Evolutionary conservation across 1,140 invertebrate genomes (phyloP).

Genomic region (Gryllus bimaculatus): DNA sequence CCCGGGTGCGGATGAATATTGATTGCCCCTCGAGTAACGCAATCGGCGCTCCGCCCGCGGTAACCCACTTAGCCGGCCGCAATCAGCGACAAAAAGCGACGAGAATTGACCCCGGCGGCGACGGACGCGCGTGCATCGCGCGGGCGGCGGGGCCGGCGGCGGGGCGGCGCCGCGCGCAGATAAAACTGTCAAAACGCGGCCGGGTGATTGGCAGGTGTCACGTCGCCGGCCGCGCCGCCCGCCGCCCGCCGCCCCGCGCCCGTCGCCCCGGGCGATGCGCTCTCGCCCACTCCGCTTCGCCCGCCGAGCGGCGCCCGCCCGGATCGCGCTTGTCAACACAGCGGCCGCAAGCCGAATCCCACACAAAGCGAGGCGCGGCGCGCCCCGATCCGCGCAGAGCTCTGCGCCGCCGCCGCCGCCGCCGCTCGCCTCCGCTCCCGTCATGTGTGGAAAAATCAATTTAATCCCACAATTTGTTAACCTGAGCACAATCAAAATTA

Average conservation of each 20-base stretch:
- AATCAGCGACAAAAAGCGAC: slow-evolving; percentile 3
- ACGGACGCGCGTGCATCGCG: neutral
- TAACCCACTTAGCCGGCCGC: neutral
- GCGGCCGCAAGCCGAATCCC: neutral
- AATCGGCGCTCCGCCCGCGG: neutral
- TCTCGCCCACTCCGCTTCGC: neutral
- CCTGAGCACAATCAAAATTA: slow-evolving; percentile 4
- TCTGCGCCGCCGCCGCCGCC: neutral
- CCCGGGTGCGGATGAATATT: neutral
- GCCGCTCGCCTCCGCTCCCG: neutral
- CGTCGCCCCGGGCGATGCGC: neutral
- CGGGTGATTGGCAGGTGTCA: slow-evolving; percentile 2
- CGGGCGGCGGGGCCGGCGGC: too few relatives aligned
- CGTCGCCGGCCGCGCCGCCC: neutral
- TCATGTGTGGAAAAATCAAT: slow-evolving; percentile 5
- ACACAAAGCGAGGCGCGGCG: neutral
- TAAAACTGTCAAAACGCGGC: neutral
- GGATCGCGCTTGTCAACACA: neutral
- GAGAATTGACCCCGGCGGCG: neutral
- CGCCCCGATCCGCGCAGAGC: neutral
- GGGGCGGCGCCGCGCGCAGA: neutral
- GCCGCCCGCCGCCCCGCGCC: neutral
- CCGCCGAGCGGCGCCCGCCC: too few relatives aligned
- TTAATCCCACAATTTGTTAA: slow-evolving; percentile 5
- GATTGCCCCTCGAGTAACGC: neutral